phyloP scores from a whole-genome alignment of 2,888 invertebrate species.

The Aphodius sticticus region DNA sequence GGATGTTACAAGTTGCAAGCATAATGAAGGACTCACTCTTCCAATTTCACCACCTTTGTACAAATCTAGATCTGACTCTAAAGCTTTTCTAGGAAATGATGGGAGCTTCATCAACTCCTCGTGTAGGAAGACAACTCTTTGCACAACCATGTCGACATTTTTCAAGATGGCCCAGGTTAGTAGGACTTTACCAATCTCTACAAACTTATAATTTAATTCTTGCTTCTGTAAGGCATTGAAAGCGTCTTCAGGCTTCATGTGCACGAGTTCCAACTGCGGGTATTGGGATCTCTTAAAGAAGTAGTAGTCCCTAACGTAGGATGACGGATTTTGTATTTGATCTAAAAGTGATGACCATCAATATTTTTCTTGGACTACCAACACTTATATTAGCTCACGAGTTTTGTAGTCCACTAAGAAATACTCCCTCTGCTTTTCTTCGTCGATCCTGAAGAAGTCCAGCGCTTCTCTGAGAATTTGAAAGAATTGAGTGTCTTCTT shows the following conservation, averaged over 20 bases:
- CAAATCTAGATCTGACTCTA: slow-evolving; percentile 94
- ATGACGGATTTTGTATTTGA: slow-evolving; percentile 94
- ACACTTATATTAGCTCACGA: slow-evolving; percentile 69
- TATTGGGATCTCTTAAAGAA: slow-evolving; percentile 88
- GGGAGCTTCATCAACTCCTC: slow-evolving; percentile 99
- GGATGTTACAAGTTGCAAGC: not conserved
- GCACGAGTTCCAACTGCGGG: slow-evolving; percentile 92
- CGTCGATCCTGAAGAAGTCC: slow-evolving; percentile 97
- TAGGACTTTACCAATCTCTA: slow-evolving; percentile 95
- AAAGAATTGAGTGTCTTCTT: slow-evolving; percentile 96
- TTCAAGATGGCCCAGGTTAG: slow-evolving; percentile 92
- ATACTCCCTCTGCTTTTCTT: slow-evolving; percentile 85
- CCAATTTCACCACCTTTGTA: slow-evolving; percentile 91
- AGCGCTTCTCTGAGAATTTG: slow-evolving; percentile 94
- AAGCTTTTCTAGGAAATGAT: slow-evolving; percentile 96
- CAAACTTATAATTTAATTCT: slow-evolving; percentile 91
- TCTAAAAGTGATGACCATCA: slow-evolving; percentile 64
- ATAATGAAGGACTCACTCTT: slow-evolving; percentile 64
- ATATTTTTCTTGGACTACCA: not conserved
- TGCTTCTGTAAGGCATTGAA: slow-evolving; percentile 89
- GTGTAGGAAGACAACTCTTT: slow-evolving; percentile 96
- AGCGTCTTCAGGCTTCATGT: slow-evolving; percentile 92
- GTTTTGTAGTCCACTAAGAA: slow-evolving; percentile 99
- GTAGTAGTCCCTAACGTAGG: slow-evolving; percentile 92
- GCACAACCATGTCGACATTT: slow-evolving; percentile 93